phyloP scores from a whole-genome alignment of 1,140 invertebrate genomes.

The Daktulosphaira vitifoliae region DNA sequence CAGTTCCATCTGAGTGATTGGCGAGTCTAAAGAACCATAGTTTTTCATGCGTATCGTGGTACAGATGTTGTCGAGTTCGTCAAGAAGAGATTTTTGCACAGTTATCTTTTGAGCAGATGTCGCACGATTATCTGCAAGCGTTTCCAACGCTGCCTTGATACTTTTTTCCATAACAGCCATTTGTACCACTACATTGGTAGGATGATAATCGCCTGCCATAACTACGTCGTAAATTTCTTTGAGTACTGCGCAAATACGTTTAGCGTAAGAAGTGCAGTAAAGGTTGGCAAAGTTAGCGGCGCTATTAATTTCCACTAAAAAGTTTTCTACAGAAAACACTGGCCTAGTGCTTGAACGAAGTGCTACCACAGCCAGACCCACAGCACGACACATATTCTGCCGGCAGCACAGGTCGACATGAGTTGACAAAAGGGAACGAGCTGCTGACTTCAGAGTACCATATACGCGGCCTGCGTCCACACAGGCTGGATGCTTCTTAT shows the following conservation, averaged over 20 bases:
- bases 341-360: slow-evolving; percentile 13
- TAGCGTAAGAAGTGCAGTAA: slow-evolving; percentile 20
- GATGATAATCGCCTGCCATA: slow-evolving; percentile 18
- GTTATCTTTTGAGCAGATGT: neutral
- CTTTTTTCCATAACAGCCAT: slow-evolving; percentile 27
- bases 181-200: slow-evolving; percentile 10
- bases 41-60: slow-evolving; percentile 25
- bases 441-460: slow-evolving; percentile 12
- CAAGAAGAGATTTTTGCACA: slow-evolving; percentile 4
- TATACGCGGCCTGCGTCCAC: slow-evolving; percentile 6
- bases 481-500: neutral
- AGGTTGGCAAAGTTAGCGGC: slow-evolving; percentile 28
- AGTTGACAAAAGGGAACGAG: slow-evolving; percentile 1
- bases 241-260: slow-evolving; percentile 21
- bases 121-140: neutral
- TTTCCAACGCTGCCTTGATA: slow-evolving; percentile 7
- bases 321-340: slow-evolving; percentile 24
- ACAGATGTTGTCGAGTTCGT: slow-evolving; percentile 1
- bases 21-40: slow-evolving; percentile 4
- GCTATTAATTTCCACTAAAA: slow-evolving; percentile 17
- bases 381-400: slow-evolving; percentile 14
- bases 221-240: slow-evolving; percentile 12
- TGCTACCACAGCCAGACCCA: slow-evolving; percentile 5
- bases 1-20: too few species aligned
- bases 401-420: slow-evolving; percentile 23